phyloP scores from a whole-genome alignment of 92 coral and sea anemone genomes.

The Zoanthus gigantus region DNA sequence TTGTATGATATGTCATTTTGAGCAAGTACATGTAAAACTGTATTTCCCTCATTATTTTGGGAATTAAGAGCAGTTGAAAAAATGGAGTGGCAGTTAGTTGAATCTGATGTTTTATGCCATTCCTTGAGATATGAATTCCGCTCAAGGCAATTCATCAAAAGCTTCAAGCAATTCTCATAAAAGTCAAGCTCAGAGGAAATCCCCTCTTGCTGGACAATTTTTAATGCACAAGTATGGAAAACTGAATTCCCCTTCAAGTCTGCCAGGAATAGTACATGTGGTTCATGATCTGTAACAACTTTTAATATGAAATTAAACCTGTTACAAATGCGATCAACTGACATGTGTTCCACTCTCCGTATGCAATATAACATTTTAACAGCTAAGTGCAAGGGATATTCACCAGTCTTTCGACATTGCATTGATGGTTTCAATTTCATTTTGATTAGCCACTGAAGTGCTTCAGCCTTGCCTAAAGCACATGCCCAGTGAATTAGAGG shows the following conservation, averaged over 20 bases:
- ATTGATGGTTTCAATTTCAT: slow-evolving; percentile 44
- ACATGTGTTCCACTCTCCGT: slow-evolving; percentile 21
- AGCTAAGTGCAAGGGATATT: slow-evolving; percentile 34
- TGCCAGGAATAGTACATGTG: slow-evolving; percentile 34
- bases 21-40: slow-evolving; percentile 38
- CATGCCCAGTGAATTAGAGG: slow-evolving; percentile 46
- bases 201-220: slow-evolving; percentile 23
- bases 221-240: slow-evolving; percentile 33
- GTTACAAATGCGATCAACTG: slow-evolving; percentile 29
- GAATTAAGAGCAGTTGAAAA: slow-evolving; percentile 40
- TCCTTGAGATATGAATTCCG: background rate
- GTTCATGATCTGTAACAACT: slow-evolving; percentile 32
- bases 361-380: slow-evolving; percentile 35
- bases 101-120: slow-evolving; percentile 11
- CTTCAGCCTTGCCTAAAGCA: slow-evolving; percentile 40
- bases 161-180: slow-evolving; percentile 37
- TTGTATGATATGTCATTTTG: slow-evolving; percentile 17
- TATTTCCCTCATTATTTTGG: slow-evolving; percentile 37
- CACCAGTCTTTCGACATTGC: slow-evolving; percentile 32
- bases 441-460: slow-evolving; percentile 41
- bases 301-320: slow-evolving; percentile 16
- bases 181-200: slow-evolving; percentile 35
- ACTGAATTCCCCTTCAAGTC: slow-evolving; percentile 34
- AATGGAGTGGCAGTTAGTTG: slow-evolving; percentile 8
- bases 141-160: slow-evolving; percentile 18